Evolutionary conservation across 1,140 invertebrate species (phyloP), one percentile per base, ranked within the genome.

Genomic region (Idris sp.): DNA sequence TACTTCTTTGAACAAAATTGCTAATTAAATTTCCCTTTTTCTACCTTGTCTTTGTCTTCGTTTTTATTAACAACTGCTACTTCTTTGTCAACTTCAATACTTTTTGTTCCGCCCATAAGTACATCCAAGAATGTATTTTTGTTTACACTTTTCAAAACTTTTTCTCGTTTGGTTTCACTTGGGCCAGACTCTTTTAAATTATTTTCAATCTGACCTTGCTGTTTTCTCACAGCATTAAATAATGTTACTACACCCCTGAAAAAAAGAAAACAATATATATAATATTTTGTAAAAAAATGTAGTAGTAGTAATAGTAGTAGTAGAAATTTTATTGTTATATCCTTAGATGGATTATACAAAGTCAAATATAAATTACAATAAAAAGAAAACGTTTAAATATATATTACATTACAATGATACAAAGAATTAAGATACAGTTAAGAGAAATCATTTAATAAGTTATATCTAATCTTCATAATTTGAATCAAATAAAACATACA

Each of bases 171-270:
- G 30, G 91, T 89, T 84, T 95, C 93, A 18, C 94, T 89, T n/a
- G 92, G 89, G 18, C 94, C 93, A 38, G 90, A 94, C 61, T 91
- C 88, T 31, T 90, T 86, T 61, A 97, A 82, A 85, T 95, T 92
- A 44, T 90, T 90, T 43, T 93, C 90, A 41, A 96, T 87, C 43
- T 91, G 90, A 82, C 92, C 93, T 84, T 97, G 95, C 85, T 97
- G 96, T 74, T 92, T 90, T 80, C 90, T 91, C 0, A 97, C 96
- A 14, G 95, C 93, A 90, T 97, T 97, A 74, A 97, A 98, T 69
- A 98, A 87, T 83, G 97, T 95, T 0, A 97, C 95, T 2, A 97
- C 95, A 80, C 96, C 96, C 82, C 93, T 96, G 74, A 22, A 86
- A 88, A 72, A 78, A 73, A 11, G 18, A 14, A 25, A 13, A 35